phyloP scores from a whole-genome alignment of 2,888 invertebrate genomes.

The Conops quadrifasciatus region DNA sequence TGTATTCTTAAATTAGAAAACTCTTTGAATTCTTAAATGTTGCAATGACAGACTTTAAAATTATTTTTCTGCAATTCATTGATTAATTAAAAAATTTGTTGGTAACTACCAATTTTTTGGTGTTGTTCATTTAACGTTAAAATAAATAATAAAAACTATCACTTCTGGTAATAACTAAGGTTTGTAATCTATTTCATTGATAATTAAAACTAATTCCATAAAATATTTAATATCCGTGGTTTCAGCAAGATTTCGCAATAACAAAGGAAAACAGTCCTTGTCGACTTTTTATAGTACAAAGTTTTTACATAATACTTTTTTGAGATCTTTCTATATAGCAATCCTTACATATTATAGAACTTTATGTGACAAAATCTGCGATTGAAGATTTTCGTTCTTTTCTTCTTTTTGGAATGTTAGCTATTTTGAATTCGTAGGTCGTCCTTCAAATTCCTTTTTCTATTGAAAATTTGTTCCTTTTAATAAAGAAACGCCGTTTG shows the following conservation, averaged over 20 bases:
- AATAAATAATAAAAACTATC: not conserved
- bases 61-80: conserved; percentile 1
- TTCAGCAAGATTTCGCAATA: not conserved
- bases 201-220: not conserved
- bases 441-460: not conserved
- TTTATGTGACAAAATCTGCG: not conserved
- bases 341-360: not conserved
- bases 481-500: not conserved
- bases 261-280: not conserved
- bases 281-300: not conserved
- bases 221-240: not conserved
- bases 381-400: not conserved
- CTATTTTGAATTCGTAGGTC: not conserved
- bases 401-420: not conserved
- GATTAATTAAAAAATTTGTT: not conserved
- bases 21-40: not conserved
- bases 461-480: too few relatives aligned
- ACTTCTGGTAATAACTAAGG: not conserved
- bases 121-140: not conserved
- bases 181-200: not conserved
- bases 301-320: conserved; percentile 1
- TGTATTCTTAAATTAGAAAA: not conserved
- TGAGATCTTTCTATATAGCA: conserved; percentile 10
- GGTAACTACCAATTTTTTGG: conserved; percentile 18
- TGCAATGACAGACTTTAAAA: not conserved